A percentile compares a stretch with the other conserved stretches of the same genome.
Conservation (phyloP, 2,888 invertebrate genomes). For the Lypha dubia region DNA sequence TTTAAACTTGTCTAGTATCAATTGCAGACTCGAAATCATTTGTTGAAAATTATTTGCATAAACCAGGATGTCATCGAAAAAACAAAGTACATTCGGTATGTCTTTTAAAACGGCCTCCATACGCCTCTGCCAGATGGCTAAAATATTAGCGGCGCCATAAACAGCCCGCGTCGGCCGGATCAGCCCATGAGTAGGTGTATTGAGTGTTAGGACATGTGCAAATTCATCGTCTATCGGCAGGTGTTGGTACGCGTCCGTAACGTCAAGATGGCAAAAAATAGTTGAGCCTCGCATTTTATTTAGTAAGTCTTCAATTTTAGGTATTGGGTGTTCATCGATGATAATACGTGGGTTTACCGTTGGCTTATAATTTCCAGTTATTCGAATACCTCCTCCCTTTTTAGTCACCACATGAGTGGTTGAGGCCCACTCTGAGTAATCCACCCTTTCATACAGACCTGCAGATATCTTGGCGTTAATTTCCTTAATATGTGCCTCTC, state of each 20-base stretch:
- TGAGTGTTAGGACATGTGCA: slow-evolving; percentile 38
- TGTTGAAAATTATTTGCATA: slow-evolving; percentile 25
- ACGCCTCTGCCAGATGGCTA: slow-evolving; percentile 41
- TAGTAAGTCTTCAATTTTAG: slow-evolving; percentile 20
- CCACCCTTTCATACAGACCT: too few relatives aligned
- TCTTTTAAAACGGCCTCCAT: slow-evolving; percentile 19
- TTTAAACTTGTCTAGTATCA: not conserved
- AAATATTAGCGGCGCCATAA: slow-evolving; percentile 41
- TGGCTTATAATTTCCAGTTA: slow-evolving; percentile 25
- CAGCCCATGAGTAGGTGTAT: slow-evolving; percentile 51
- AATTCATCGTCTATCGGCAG: slow-evolving; percentile 61
- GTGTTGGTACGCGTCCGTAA: slow-evolving; percentile 65
- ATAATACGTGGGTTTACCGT: slow-evolving; percentile 50
- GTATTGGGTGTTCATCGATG: slow-evolving; percentile 44
- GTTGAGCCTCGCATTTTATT: slow-evolving; percentile 36
- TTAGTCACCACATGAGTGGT: slow-evolving; percentile 62
- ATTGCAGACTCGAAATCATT: not conserved
- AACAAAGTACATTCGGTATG: slow-evolving; percentile 18
- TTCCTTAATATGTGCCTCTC: too few relatives aligned
- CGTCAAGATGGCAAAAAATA: slow-evolving; percentile 5
- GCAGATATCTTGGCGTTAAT: too few relatives aligned
- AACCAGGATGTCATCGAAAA: slow-evolving; percentile 46
- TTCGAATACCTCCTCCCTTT: slow-evolving; percentile 49
- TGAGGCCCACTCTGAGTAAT: not conserved
- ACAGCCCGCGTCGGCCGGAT: slow-evolving; percentile 38